phyloP scores from a whole-genome alignment of 2,888 invertebrate genomes.

The Stomorhina lunata region DNA sequence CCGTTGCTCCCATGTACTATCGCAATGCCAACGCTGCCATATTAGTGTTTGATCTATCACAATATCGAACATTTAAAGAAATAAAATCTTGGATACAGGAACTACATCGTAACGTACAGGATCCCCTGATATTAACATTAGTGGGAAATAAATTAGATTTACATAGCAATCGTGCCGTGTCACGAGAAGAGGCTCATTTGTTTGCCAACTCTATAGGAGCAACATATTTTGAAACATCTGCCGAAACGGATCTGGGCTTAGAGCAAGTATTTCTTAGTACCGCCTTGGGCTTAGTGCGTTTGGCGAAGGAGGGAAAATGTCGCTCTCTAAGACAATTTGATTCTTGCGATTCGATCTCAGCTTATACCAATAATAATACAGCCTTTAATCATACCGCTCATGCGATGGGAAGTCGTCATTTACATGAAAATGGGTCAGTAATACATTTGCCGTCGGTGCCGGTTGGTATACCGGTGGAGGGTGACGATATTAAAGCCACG shows the following conservation, averaged over 20 bases:
- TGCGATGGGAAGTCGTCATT: constrained; percentile 68
- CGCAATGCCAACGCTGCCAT: constrained; percentile 94
- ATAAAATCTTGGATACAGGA: constrained; percentile 94
- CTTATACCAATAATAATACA: constrained; percentile 74
- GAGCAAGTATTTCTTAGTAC: constrained; percentile 87
- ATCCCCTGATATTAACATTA: constrained; percentile 88
- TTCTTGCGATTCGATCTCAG: constrained; percentile 80
- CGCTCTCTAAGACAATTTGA: constrained; percentile 84
- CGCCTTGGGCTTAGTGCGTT: constrained; percentile 83
- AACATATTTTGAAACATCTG: constrained; percentile 91
- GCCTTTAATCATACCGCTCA: constrained; percentile 73
- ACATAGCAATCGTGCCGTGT: constrained; percentile 83
- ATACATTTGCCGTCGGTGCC: constrained; percentile 77
- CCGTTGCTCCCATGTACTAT: constrained; percentile 98
- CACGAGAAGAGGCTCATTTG: constrained; percentile 85
- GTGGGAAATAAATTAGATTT: constrained; percentile 94
- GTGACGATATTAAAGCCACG: constrained; percentile 82
- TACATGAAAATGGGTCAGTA: constrained; percentile 66
- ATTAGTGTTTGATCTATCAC: constrained; percentile 92
- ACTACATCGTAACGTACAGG: constrained; percentile 88
- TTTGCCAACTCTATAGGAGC: constrained; percentile 92
- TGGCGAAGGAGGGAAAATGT: constrained; percentile 81
- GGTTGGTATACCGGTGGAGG: constrained; percentile 80
- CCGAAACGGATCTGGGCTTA: constrained; percentile 88
- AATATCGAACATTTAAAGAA: constrained; percentile 86